These are phyloP conservation scores for Leucosticte australis DNA, from an alignment of 2,113 vertebrate species.

Conservation along the genomic window DNA sequence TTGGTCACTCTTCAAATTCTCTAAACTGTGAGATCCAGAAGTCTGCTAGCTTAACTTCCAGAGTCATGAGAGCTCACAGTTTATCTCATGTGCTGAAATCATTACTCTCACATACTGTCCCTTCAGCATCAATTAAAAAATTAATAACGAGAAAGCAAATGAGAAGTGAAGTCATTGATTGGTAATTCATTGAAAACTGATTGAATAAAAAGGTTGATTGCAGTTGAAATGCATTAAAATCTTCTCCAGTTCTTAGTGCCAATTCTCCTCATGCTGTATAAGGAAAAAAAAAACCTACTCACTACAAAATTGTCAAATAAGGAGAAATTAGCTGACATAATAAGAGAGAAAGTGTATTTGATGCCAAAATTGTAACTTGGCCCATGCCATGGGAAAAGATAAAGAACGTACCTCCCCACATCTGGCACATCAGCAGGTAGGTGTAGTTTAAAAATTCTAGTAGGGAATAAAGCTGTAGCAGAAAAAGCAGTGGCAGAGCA, in stretches of 20 bases:
- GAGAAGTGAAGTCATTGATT: neutral
- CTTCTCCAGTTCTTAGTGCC: neutral
- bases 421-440: conserved; percentile 3
- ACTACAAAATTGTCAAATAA: neutral
- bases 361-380: neutral
- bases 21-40: neutral
- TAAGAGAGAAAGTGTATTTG: neutral
- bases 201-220: neutral
- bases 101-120: neutral
- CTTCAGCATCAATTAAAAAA: neutral
- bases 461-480: neutral
- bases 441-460: neutral
- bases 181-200: neutral
- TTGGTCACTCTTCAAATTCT: neutral
- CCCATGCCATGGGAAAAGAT: neutral
- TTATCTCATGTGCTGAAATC: neutral
- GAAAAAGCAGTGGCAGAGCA: neutral
- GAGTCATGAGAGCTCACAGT: neutral
- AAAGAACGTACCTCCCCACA: neutral
- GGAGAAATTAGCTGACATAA: neutral
- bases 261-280: neutral
- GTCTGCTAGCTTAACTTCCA: neutral
- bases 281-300: neutral
- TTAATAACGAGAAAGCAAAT: neutral
- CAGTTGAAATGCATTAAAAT: neutral